Base-by-base conservation (phyloP, 2,113 vertebrate genomes). In the Ammodytes marinus region DNA sequence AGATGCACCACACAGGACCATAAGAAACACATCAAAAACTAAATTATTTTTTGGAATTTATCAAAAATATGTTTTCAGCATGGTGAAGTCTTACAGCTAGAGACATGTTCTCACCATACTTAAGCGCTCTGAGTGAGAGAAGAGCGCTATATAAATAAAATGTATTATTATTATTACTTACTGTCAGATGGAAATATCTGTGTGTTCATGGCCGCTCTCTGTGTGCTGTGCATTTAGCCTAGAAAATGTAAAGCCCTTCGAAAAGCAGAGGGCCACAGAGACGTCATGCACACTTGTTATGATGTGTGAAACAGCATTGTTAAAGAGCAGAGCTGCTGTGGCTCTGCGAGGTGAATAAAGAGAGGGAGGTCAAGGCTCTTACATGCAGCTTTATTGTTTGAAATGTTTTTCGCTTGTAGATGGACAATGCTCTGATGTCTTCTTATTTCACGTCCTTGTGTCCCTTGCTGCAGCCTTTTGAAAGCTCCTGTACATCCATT, bases 291-390 rank as follows among this genome's bases (percentile, higher is more conserved):
- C 79, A 49, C 65, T 74, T 83, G 75, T 68, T 75, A 80, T 89
- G 86, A 79, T 85, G 86, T 88, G 70, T 46, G 86, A 90, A 90
- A 90, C 59, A 67, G 50, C 67, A 0, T 47, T 84, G 91, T 93
- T 88, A 87, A 93, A 91, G 84, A 91, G 86, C 92, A 95, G 91
- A 85, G 76, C 83, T 71, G 70, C 85, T 40, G 12, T 39, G 74
- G 76, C 76, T 89, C 74, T 70, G 69, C 8, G 65, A 86, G 73
- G 70, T 91, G 89, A 91, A 80, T 75, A 61, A 80, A 39, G 42
- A 87, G 60, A 77, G 69, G 73, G 88, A 91, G 68, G 80, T 47
- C 61, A 76, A 73, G 64, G 64, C 79, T 74, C 52, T 8, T 77
- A 69, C 58, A 55, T 72, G 73, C 35, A 8, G 74, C 65, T 79